Percentiles rank a stretch among this genome's conserved stretches.
These are phyloP conservation scores for Alectoris magna DNA, from an alignment of 2,797 vertebrate genomes.

Conservation along the genomic window DNA sequence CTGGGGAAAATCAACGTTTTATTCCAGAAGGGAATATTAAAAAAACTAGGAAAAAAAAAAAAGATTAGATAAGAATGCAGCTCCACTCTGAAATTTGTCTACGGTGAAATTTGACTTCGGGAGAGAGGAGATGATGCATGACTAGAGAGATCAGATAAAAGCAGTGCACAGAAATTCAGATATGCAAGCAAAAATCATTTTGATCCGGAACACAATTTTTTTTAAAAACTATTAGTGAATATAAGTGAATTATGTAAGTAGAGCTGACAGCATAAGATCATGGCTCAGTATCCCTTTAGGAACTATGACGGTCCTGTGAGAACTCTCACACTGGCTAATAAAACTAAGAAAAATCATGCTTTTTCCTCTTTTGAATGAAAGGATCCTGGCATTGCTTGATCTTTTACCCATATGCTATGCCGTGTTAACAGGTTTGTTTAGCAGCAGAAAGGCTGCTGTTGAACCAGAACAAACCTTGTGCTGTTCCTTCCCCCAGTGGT, in stretches of 20 bases:
- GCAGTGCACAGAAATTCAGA: neutral
- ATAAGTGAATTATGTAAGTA: neutral
- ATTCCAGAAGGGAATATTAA: neutral
- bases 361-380: neutral
- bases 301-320: neutral
- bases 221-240: neutral
- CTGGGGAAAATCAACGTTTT: neutral
- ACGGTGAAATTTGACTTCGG: neutral
- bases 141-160: neutral
- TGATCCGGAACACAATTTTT: neutral
- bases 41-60: neutral
- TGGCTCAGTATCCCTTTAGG: neutral
- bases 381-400: neutral
- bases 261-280: neutral
- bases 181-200: neutral
- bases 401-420: neutral
- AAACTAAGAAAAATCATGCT: neutral
- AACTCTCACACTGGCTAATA: neutral
- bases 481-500: neutral
- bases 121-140: accelerated
- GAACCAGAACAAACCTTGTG: neutral
- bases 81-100: neutral
- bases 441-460: neutral
- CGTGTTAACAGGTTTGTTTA: neutral
- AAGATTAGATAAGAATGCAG: neutral